Base-by-base conservation (phyloP, 64 coral and sea anemone genomes). In the Orbicella faveolata region DNA sequence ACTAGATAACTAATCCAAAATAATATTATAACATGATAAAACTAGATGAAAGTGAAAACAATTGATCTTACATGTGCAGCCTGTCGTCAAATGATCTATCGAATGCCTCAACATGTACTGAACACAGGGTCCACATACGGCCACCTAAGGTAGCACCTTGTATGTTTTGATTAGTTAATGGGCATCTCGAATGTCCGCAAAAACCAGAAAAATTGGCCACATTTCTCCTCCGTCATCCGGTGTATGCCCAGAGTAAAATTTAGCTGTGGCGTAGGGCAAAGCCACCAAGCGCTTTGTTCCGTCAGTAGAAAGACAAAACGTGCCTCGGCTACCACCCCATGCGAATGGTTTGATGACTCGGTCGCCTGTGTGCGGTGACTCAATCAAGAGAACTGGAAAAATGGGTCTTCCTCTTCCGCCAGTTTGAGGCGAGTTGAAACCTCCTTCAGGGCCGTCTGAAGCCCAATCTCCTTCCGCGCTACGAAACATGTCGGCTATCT, bases 351-450 rank as follows among this genome's bases (percentile, higher is more conserved):
- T 81, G 33, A 81, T 81, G 55, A 81, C 9, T 5, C 79, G 79
- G 26, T 81, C 79, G 55, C 79, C 79, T 63, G 61, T 33, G 33
- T 81, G 79, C 7, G 79, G 79, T 35, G 25, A 63, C 12, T 81
- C 79, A 15, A 14, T 9, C 15, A 81, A 62, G 79, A 81, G 62
- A 36, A 81, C 15, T 34, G 79, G 79, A 63, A 81, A 81, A 16
- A 81, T 55, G 3, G 79, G 79, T 36, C 79, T 81, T 81, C 79
- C 79, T 35, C 79, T 55, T 34, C 79, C 79, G 34, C 79, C 79
- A 3, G 23, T 55, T n/a, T 81, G 79, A 63, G 52, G 52, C 19
- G 54, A n/a, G 7, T 1, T 14, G 26, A 81, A 81, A 16, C 79
- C 55, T 14, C 13, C 15, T 63, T 63, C 25, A 1, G 79, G 79